Base-by-base conservation (phyloP, 2,888 invertebrate species). In the Leucophenga montana region DNA sequence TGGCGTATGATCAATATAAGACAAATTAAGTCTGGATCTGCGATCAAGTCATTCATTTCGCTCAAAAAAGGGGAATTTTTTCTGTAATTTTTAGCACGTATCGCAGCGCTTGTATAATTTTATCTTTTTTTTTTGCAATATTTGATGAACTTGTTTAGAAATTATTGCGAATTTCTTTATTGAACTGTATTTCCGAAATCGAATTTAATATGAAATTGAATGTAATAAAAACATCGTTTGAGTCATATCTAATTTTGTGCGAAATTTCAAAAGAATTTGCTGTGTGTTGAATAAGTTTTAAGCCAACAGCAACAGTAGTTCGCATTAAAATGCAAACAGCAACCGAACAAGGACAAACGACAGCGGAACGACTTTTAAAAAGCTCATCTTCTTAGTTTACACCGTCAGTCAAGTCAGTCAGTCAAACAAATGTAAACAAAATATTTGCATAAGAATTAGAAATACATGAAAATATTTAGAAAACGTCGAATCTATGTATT, bases 361-460 rank as follows among this genome's bases (percentile, higher is more conserved):
- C 56, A 50, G 6, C 20, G 27, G 75, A 75, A 46, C 39, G 48
- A 64, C 22, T 16, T 64, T 18, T 48, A n/a, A 11, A 39, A 3
- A 39, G 39, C 39, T 3, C 39, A 8, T 39, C 4, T 39, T 39
- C 39, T 5, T 8, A 39, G 39, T 39, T 39, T 39, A 39, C 8
- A 39, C 11, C 1, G 39, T 39, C 39, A 39, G 39, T 39, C 39
- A 39, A 39, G 39, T 39, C 9, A 39, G 9, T 39, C 8, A 11
- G 11, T 39, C 11, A 11, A 8, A 5, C 11, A 11, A 39, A 11
- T 5, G 11, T 22, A 64, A 68, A 70, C 54, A 56, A 11, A 48
- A 33, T 75, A 82, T 84, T 82, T 82, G 83, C 84, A 83, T 84
- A 79, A 82, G 82, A 82, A 82, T 82, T 82, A 82, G 82, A 82